Evolutionary conservation across 2,113 vertebrate species (phyloP).

Genomic region (Semnornis frantzii): DNA sequence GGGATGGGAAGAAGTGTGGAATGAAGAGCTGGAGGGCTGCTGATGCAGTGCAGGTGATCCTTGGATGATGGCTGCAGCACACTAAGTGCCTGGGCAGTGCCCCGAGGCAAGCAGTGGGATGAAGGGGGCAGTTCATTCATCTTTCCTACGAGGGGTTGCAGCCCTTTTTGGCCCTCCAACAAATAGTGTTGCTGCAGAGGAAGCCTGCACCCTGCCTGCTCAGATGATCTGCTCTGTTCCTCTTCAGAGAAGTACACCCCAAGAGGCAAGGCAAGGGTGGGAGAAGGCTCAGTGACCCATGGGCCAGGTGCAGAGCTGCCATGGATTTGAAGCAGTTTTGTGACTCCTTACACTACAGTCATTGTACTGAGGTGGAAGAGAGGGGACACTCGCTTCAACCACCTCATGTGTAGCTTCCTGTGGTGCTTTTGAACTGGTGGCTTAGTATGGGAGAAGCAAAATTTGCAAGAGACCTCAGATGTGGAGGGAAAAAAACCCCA

Average conservation of each 20-base stretch:
- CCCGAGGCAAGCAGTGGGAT: not conserved
- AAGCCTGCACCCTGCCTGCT: not conserved
- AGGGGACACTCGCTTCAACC: rapidly evolving
- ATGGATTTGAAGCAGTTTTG: not conserved
- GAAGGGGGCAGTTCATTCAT: rapidly evolving
- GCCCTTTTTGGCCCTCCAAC: not conserved
- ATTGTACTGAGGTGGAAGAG: not conserved
- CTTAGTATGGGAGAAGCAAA: not conserved
- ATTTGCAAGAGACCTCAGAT: not conserved
- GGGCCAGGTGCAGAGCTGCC: not conserved
- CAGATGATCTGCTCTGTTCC: not conserved
- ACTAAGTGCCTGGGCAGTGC: not conserved
- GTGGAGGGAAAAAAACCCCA: not conserved
- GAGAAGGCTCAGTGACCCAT: rapidly evolving
- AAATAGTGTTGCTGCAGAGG: not conserved
- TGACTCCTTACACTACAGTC: rapidly evolving
- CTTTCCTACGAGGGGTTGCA: not conserved
- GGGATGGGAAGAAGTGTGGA: not conserved
- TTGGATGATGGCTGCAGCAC: not conserved
- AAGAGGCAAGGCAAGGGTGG: not conserved
- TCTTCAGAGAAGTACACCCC: not conserved
- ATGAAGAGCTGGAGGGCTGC: not conserved
- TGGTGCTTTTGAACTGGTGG: not conserved
- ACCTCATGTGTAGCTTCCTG: not conserved
- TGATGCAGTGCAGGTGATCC: conserved; percentile 3